Conservation (phyloP, 1,140 invertebrate species). For the Drosophila sulfurigaster region DNA sequence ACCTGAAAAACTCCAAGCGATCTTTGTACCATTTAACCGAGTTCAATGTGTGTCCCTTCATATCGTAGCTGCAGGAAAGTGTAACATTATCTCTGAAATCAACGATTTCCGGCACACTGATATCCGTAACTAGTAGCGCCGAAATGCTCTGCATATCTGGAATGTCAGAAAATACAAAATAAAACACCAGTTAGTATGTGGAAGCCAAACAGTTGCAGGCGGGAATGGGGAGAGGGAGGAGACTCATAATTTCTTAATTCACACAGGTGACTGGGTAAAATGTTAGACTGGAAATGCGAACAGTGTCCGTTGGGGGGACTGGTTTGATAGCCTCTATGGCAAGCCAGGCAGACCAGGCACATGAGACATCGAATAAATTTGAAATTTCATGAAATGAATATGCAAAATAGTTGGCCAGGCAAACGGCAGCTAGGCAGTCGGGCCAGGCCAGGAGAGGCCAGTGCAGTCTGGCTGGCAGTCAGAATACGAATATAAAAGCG, state of each 20-base stretch:
- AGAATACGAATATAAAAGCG: slow-evolving; percentile 12
- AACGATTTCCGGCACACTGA: slow-evolving; percentile 85
- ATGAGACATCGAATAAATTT: slow-evolving; percentile 77
- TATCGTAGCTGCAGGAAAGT: slow-evolving; percentile 87
- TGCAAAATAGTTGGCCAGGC: slow-evolving; percentile 69
- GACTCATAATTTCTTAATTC: slow-evolving; percentile 53
- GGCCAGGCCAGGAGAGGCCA: background rate
- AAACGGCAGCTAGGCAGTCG: slow-evolving; percentile 6
- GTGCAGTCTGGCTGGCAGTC: background rate
- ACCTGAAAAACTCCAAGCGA: slow-evolving; percentile 90
- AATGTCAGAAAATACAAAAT: slow-evolving; percentile 3
- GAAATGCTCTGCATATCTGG: slow-evolving; percentile 61
- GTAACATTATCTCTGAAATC: slow-evolving; percentile 86
- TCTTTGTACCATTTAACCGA: slow-evolving; percentile 94
- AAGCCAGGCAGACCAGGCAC: slow-evolving; percentile 22
- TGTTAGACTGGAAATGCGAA: slow-evolving; percentile 28
- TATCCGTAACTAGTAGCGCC: slow-evolving; percentile 77
- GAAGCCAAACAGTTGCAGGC: slow-evolving; percentile 7
- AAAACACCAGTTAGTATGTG: slow-evolving; percentile 6
- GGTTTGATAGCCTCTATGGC: slow-evolving; percentile 24
- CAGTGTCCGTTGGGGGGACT: slow-evolving; percentile 8
- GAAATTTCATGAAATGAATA: slow-evolving; percentile 81
- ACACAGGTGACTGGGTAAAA: slow-evolving; percentile 51
- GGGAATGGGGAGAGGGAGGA: background rate
- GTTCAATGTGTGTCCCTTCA: slow-evolving; percentile 88